Evolutionary conservation across 1,140 invertebrate species (phyloP).

Genomic region (Drosophila mojavensis): DNA sequence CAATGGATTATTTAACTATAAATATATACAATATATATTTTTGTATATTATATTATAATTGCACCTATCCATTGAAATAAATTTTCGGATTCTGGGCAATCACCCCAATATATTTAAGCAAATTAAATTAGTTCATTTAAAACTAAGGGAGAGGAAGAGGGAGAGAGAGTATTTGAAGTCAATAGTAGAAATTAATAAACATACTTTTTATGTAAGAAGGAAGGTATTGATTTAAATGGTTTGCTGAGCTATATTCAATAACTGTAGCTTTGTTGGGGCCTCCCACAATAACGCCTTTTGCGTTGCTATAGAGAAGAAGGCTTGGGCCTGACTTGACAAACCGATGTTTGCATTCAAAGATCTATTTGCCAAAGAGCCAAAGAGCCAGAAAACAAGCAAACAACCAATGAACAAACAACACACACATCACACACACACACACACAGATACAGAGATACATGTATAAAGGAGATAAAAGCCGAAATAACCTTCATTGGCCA

Average conservation of each 20-base stretch:
- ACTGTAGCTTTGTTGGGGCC: conserved; percentile 20
- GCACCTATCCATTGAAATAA: too few species aligned
- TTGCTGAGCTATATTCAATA: neutral
- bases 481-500: conserved; percentile 79
- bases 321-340: conserved; percentile 4
- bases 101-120: too few species aligned
- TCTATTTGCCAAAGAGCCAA: conserved; percentile 31
- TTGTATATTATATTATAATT: too few species aligned
- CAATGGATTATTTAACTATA: too few species aligned
- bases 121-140: too few species aligned
- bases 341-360: conserved; percentile 26
- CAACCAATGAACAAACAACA: conserved; percentile 11
- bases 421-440: neutral
- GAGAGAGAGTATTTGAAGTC: neutral
- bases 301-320: conserved; percentile 17
- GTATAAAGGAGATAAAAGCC: conserved; percentile 66
- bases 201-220: neutral
- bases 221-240: conserved; percentile 63
- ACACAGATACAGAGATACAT: neutral
- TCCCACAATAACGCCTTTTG: conserved; percentile 52
- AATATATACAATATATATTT: too few species aligned
- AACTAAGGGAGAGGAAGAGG: neutral
- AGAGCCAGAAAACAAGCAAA: conserved; percentile 10
- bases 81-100: too few species aligned
- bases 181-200: neutral